Evolutionary conservation across 2,797 vertebrate species (phyloP).

Genomic region (Anolis apletophallus): DNA sequence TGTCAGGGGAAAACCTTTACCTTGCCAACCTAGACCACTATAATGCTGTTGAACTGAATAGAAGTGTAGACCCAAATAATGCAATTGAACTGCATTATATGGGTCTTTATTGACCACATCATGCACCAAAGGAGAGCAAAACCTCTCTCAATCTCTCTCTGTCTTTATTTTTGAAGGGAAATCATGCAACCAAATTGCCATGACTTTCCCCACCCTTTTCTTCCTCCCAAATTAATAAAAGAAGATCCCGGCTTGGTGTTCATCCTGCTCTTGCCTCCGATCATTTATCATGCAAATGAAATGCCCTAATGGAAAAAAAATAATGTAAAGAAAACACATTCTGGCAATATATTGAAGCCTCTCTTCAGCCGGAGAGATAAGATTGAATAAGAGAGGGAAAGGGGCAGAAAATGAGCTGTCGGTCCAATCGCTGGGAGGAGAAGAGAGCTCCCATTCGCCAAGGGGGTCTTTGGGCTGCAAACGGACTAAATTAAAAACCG

Average conservation of each 20-base stretch:
- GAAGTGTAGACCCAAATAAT: too few species aligned
- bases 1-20: too few species aligned
- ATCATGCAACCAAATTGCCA: too few species aligned
- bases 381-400: slow-evolving; percentile 83
- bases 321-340: slow-evolving; percentile 86
- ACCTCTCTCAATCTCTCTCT: too few species aligned
- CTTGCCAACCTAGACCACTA: too few species aligned
- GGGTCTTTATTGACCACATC: too few species aligned
- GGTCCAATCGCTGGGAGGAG: slow-evolving; percentile 85
- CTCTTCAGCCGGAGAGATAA: slow-evolving; percentile 81
- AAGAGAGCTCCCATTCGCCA: slow-evolving; percentile 85
- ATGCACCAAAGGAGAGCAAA: too few species aligned
- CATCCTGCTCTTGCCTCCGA: slow-evolving; percentile 77
- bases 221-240: slow-evolving; percentile 83
- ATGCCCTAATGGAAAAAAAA: slow-evolving; percentile 78
- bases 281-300: slow-evolving; percentile 87
- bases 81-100: too few species aligned
- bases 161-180: too few species aligned
- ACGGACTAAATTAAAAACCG: slow-evolving; percentile 92
- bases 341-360: slow-evolving; percentile 80
- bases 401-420: slow-evolving; percentile 86
- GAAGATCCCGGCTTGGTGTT: slow-evolving; percentile 77
- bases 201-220: slow-evolving; percentile 50
- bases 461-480: slow-evolving; percentile 88
- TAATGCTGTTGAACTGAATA: too few species aligned